Conservation (phyloP, 64 coral and sea anemone species). For the Dendrophyllia cribrosa region DNA sequence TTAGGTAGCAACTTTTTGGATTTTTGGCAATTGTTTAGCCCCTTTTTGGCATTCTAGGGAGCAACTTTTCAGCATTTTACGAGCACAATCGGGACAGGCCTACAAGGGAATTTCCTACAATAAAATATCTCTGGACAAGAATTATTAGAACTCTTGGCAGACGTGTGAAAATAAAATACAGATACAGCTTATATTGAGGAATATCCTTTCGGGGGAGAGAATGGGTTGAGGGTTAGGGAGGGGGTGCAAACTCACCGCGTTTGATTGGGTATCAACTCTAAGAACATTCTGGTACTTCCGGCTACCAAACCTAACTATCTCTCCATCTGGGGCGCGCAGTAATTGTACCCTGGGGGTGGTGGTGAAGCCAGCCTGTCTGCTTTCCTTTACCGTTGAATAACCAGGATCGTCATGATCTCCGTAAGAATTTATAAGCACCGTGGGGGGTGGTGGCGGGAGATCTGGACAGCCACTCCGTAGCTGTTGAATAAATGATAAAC, state of each 20-base stretch:
- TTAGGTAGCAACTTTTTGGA: too few species aligned
- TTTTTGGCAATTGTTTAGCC: too few species aligned
- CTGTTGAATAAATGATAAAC: not conserved
- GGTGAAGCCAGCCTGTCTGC: not conserved
- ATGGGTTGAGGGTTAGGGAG: too few species aligned
- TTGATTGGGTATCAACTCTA: not conserved
- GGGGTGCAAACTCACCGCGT: not conserved
- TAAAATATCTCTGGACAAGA: too few species aligned
- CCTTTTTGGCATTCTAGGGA: too few species aligned
- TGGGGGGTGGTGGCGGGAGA: slow-evolving; percentile 14
- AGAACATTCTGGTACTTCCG: slow-evolving; percentile 23
- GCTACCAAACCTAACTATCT: not conserved
- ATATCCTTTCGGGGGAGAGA: too few species aligned
- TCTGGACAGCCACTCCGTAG: slow-evolving; percentile 12
- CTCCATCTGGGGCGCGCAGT: slow-evolving; percentile 5
- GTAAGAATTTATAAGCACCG: not conserved
- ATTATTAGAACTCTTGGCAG: too few species aligned
- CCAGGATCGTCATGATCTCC: not conserved
- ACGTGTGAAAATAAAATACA: too few species aligned
- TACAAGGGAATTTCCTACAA: too few species aligned
- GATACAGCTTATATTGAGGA: too few species aligned
- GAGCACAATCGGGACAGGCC: too few species aligned
- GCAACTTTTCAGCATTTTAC: too few species aligned
- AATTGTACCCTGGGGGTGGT: not conserved
- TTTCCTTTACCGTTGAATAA: slow-evolving; percentile 7